A percentile compares a stretch with the other conserved stretches of the same genome.
Evolutionary conservation across 2,797 vertebrate species (phyloP).

Genomic region (Merluccius polli): DNA sequence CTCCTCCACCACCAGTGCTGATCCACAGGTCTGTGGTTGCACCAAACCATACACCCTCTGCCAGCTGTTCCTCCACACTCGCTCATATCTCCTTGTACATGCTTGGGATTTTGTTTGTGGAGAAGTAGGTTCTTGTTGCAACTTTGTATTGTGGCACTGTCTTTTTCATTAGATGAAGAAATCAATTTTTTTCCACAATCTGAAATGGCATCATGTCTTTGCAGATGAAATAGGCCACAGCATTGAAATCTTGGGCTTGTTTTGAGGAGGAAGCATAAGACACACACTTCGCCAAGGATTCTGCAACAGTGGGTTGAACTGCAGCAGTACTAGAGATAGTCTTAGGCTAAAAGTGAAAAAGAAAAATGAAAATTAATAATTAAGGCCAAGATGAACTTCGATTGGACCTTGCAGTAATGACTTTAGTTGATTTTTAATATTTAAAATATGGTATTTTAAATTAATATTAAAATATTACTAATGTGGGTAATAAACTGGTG

Average conservation of each 20-base stretch:
- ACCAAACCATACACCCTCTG: slow-evolving; percentile 9
- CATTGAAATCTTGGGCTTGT: slow-evolving; percentile 10
- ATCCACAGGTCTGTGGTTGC: slow-evolving; percentile 23
- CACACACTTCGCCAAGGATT: too few relatives aligned
- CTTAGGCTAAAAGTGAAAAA: too few relatives aligned
- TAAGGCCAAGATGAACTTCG: too few relatives aligned
- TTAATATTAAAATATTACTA: too few relatives aligned
- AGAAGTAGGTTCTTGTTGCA: slow-evolving; percentile 12
- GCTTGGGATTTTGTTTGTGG: slow-evolving; percentile 5
- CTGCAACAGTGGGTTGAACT: too few relatives aligned
- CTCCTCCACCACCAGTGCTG: slow-evolving; percentile 12
- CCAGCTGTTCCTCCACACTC: slow-evolving; percentile 1
- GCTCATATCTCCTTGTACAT: slow-evolving; percentile 17
- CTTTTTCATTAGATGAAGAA: slow-evolving; percentile 17
- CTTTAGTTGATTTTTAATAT: too few relatives aligned
- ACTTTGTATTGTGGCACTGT: slow-evolving; percentile 17
- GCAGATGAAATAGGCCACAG: slow-evolving; percentile 13
- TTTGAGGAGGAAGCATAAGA: neutral
- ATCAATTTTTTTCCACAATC: slow-evolving; percentile 3
- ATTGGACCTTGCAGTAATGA: too few relatives aligned
- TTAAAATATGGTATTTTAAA: too few relatives aligned
- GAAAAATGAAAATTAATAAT: too few relatives aligned
- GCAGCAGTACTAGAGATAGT: too few relatives aligned
- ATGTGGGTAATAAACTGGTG: too few relatives aligned
- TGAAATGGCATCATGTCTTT: slow-evolving; percentile 25